Percentiles rank a stretch among this genome's conserved stretches.
These are phyloP conservation scores for Oegoconia quadripuncta DNA, from an alignment of 2,888 invertebrate genomes.

Conservation along the genomic window DNA sequence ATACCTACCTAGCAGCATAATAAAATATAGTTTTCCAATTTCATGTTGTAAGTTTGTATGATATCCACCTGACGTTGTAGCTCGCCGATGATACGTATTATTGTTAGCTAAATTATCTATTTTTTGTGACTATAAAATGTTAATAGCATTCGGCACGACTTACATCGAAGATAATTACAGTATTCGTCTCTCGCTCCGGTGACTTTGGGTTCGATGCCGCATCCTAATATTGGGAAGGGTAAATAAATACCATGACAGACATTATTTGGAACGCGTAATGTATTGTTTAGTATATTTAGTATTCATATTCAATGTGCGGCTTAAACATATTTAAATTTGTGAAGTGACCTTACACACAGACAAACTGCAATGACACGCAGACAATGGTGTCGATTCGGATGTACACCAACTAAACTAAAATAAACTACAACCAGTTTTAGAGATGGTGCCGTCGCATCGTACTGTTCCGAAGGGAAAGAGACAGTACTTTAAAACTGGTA, in stretches of 20 bases:
- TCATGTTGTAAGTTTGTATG: background rate
- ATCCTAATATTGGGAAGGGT: conserved; percentile 22
- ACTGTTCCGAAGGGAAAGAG: too few species aligned
- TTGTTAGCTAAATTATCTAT: conserved; percentile 48
- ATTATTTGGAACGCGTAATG: conserved; percentile 21
- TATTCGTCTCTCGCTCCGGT: conserved; percentile 40
- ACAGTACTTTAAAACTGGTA: too few species aligned
- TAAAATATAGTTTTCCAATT: too few species aligned
- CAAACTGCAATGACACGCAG: too few species aligned
- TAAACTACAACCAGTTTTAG: too few species aligned
- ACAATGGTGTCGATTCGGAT: too few species aligned
- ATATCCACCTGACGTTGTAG: background rate
- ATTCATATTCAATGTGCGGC: too few species aligned
- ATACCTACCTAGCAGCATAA: too few species aligned
- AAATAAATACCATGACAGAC: conserved; percentile 28
- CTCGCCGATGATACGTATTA: conserved; percentile 15
- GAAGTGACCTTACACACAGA: too few species aligned
- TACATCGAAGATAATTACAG: conserved; percentile 58
- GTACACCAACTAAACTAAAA: too few species aligned
- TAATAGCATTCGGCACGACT: conserved; percentile 44
- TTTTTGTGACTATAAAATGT: conserved; percentile 44
- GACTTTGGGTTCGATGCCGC: conserved; percentile 34
- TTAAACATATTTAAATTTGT: too few species aligned
- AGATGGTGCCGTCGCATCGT: too few species aligned
- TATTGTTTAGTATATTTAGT: conserved; percentile 19